Base-by-base conservation (phyloP, 2,888 invertebrate species). In the Parelbella ahira region DNA sequence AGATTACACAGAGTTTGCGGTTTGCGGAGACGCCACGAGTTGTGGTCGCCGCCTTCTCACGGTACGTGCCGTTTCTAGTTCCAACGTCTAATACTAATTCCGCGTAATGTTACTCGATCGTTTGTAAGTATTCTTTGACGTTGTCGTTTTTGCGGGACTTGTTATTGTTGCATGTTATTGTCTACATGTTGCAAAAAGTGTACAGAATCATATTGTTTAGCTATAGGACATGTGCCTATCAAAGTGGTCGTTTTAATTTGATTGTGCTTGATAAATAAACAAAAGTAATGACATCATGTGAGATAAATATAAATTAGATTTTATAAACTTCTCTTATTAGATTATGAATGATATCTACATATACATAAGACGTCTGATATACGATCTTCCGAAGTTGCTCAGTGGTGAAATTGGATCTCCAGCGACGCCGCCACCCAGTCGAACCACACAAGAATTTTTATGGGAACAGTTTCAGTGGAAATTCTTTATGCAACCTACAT, bases 1-100 rank as follows among this genome's bases (percentile, higher is more conserved):
- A 77, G 77, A 80, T 87, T 87, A 83, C 84, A 59, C 60, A 75
- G 74, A 76, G 74, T 81, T 81, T 84, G 84, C 69, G 86, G 84
- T 84, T 72, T 70, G 69, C 61, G 70, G 75, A 79, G 71, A 81
- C 74, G 74, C 73, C 75, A 79, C 72, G 71, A 79, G 78, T 76
- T 82, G 83, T 74, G 82, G 83, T 79, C 63, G 64, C 58, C 59
- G 70, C 71, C 76, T 83, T 84, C 86, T 80, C 84, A 84, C 83
- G 83, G 67, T 64, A 49, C 54, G 61, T 28, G 42, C 34, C 28
- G 42, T 60, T 68, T 62, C 66, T 66, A 68, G 58, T 66, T 59
- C 54, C 53, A 58, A 68, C 63, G 58, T 68, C 67, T 68, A 68
- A 68, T 68, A 59, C 43, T 42, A 42, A 42, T 42, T 34, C 42